These are phyloP conservation scores for Operophtera brumata DNA, from an alignment of 2,888 invertebrate genomes.

Conservation along the genomic window DNA sequence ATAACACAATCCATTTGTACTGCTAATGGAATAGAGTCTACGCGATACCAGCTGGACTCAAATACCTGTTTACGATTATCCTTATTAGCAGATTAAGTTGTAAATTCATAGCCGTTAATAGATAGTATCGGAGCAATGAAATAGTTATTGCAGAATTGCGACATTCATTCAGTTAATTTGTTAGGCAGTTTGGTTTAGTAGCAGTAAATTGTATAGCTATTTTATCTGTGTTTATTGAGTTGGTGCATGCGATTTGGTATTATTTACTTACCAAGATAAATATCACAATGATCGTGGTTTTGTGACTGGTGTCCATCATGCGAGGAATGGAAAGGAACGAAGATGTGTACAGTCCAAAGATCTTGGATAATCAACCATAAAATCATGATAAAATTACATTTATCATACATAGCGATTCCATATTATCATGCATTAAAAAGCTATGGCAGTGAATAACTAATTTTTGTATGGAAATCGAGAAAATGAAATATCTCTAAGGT, in stretches of 20 bases:
- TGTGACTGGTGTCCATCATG: neutral
- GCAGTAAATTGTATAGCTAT: neutral
- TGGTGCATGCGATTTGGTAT: neutral
- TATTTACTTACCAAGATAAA: neutral
- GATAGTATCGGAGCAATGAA: conserved; percentile 5
- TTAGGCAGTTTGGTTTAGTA: neutral
- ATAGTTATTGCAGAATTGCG: conserved; percentile 10
- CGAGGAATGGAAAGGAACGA: neutral
- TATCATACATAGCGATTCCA: too few species aligned
- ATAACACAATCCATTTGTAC: neutral
- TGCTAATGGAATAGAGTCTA: conserved; percentile 4
- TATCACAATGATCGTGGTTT: too few species aligned
- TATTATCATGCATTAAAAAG: too few species aligned
- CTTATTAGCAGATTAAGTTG: conserved; percentile 25
- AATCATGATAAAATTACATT: too few species aligned
- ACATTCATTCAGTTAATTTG: conserved; percentile 1
- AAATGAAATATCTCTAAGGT: too few species aligned
- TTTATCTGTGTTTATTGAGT: conserved; percentile 1
- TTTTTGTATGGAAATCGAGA: too few species aligned
- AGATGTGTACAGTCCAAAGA: neutral
- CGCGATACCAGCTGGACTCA: neutral
- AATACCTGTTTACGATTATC: conserved; percentile 13
- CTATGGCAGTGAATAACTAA: too few species aligned
- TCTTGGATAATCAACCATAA: too few species aligned
- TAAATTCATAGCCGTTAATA: conserved; percentile 15